These are phyloP conservation scores for Aphaenogaster floridana DNA, from an alignment of 1,140 invertebrate species.

Conservation along the genomic window DNA sequence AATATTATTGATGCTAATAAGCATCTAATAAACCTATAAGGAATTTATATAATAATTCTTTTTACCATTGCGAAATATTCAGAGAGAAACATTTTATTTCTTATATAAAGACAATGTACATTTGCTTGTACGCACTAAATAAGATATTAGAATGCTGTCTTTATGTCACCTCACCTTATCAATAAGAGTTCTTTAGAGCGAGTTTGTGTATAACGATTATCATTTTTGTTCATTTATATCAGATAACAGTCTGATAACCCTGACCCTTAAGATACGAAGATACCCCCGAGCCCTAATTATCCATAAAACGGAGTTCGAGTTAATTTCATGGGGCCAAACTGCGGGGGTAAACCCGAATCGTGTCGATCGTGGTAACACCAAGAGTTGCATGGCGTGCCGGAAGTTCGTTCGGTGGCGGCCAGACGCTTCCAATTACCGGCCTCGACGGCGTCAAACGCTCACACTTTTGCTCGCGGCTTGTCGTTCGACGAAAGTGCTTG, in stretches of 20 bases:
- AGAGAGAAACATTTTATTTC: neutral
- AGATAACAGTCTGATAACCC: neutral
- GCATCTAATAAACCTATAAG: neutral
- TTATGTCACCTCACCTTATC: neutral
- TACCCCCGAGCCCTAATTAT: neutral
- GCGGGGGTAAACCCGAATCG: neutral
- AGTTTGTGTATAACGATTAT: neutral
- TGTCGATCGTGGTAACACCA: conserved; percentile 38
- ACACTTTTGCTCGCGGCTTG: conserved; percentile 40
- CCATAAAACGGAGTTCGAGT: neutral
- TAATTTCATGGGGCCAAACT: conserved; percentile 3
- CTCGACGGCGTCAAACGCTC: conserved; percentile 35
- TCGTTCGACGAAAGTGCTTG: conserved; percentile 24
- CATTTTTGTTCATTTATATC: neutral
- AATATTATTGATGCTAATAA: neutral
- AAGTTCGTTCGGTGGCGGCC: conserved; percentile 24
- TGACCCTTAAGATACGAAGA: neutral
- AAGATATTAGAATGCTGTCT: neutral
- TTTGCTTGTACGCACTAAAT: neutral
- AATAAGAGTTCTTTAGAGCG: neutral
- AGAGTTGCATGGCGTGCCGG: conserved; percentile 15
- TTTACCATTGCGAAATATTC: neutral
- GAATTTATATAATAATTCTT: neutral
- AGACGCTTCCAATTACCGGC: conserved; percentile 63
- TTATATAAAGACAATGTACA: neutral